Evolutionary conservation across 2,113 vertebrate species (phyloP).

Genomic region (Philantomba maxwellii): DNA sequence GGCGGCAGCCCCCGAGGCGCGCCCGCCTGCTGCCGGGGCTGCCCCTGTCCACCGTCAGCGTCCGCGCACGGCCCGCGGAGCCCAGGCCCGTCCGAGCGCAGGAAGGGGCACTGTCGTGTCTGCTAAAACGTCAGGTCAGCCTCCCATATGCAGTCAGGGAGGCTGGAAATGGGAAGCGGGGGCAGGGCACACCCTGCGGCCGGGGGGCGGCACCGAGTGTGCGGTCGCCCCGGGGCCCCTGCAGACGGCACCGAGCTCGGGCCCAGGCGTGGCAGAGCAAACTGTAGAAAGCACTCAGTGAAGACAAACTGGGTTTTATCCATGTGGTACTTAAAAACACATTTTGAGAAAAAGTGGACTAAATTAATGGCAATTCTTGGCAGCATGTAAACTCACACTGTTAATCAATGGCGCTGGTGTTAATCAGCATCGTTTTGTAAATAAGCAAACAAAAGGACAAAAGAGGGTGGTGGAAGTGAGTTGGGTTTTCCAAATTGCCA

Average conservation of each 20-base stretch:
- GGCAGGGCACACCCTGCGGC: rapidly evolving
- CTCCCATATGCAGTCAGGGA: rapidly evolving
- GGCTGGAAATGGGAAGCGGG: too few relatives aligned
- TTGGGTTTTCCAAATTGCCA: neutral
- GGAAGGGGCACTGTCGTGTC: neutral
- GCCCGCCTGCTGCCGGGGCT: neutral
- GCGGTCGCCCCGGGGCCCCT: rapidly evolving
- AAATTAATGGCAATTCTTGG: neutral
- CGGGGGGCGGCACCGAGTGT: neutral
- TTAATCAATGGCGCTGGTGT: rapidly evolving
- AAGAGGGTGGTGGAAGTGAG: rapidly evolving
- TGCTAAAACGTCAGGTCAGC: neutral
- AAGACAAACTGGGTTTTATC: neutral
- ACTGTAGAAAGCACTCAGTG: neutral
- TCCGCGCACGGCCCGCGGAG: rapidly evolving
- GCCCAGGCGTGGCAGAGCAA: rapidly evolving
- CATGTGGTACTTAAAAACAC: neutral
- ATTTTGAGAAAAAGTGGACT: neutral
- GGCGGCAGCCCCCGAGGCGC: rapidly evolving
- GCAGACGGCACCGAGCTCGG: too few relatives aligned
- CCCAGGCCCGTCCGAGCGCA: neutral
- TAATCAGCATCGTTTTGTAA: neutral
- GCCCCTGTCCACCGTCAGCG: neutral
- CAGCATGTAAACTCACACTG: rapidly evolving
- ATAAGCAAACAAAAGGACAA: neutral